Base-by-base conservation (phyloP, 92 coral and sea anemone genomes). In the Heteractis magnifica region DNA sequence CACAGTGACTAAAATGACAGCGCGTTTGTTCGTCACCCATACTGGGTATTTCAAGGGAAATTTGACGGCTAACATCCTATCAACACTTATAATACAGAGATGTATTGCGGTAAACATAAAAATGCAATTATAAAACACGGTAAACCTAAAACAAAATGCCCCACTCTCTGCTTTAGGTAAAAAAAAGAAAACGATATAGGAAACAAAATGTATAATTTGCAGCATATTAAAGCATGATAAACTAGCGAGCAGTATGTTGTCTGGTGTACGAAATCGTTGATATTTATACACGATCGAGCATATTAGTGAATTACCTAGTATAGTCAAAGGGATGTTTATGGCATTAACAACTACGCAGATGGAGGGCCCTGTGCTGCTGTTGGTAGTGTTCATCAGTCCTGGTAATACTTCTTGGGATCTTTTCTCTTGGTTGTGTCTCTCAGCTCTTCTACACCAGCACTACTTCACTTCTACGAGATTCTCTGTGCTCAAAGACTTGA, bases 51-150 rank as follows among this genome's bases (percentile, higher is more conserved):
- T 51, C 41, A 85, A 16, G 4, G 88, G 83, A 20, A 52, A 68
- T 71, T 71, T 78, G 21, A 85, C 52, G 48, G 88, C 88, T 8
- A 85, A 10, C 41, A 85, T 52, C 50, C 88, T 71, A 55, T 85
- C 88, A 4, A 85, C 4, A 56, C 88, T 85, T 6, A 85, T 78
- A 14, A 56, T 10, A 16, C 56, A 23, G 18, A 85, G 50, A 56
- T 85, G 76, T 8, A 79, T 55, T 41, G 56, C 19, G 15, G 79
- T 79, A 5, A 84, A 12, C 9, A 58, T 19, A 2, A 51, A 0
- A 19, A 70, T 1, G 16, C 3, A 0, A 4, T 70, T 50, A n/a
- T 2, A 85, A 21, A 85, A 53, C 1, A 50, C 51, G 16, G n/a
- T 19, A n/a, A 65, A 71, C 11, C 1, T 19, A 10, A 14, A 6